Evolutionary conservation across 2,888 invertebrate genomes (phyloP), one percentile per base, ranked within the genome.

Genomic region (Pseudococcus viburni): DNA sequence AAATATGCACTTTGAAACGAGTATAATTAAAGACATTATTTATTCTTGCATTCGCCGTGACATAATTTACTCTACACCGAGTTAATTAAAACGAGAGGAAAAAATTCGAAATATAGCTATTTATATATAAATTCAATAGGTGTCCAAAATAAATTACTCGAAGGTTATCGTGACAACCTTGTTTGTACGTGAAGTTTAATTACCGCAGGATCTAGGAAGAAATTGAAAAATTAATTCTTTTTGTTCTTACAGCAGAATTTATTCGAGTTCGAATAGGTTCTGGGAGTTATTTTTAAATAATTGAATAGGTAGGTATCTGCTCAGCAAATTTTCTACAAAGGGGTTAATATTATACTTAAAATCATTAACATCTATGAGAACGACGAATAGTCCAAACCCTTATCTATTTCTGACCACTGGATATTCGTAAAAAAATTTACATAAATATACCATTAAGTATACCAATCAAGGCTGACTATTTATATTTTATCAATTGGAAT

Each of bases 91-190:
- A 22, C 19, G 22, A 64, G 22, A 22, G 26, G 26, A 3, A 19
- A 64, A 64, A 64, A 64, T 64, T 51, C 51, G 17, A 51, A 51
- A 51, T 64, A 64, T 64, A 19, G 8, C 22, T 64, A 64, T 19
- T 64, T 64, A 64, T 64, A 64, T 64, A 64, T 51, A 64, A 64
- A 64, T 64, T 64, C 22, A 64, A 64, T 64, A 64, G 51, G 51
- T 51, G 51, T 64, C 64, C 64, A 64, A 64, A 64, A 64, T 64
- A 64, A 64, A 64, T 64, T 64, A 64, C 64, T 64, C 64, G 64
- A 64, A 64, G 64, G 64, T 64, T 64, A 64, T 22, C 19, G 19
- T 7, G 22, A 64, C 64, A 64, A 64, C 64, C 64, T 64, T 64
- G 64, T 64, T 33, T 33, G 26, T 33, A 33, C 26, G 26, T 33